Evolutionary conservation across 2,113 vertebrate species (phyloP).

Genomic region (Fregetta grallaria): DNA sequence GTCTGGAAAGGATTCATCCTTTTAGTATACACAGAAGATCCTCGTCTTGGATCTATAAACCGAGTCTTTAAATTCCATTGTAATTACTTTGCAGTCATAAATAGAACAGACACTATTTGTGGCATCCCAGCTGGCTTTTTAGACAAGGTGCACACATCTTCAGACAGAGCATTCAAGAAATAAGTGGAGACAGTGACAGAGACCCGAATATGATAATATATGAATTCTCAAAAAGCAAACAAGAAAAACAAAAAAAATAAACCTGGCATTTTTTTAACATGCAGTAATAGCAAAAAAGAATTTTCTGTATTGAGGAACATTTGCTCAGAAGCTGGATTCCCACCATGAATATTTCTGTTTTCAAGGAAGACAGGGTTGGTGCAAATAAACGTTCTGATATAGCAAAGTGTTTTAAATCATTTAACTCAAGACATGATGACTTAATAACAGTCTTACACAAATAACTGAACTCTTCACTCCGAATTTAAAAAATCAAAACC

Average conservation of each 20-base stretch:
- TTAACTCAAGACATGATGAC: constrained; percentile 15
- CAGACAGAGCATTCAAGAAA: constrained; percentile 43
- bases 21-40: constrained; percentile 80
- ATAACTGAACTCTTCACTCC: constrained; percentile 25
- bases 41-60: constrained; percentile 80
- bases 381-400: neutral
- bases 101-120: constrained; percentile 76
- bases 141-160: constrained; percentile 71
- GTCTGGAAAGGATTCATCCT: constrained; percentile 81
- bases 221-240: neutral
- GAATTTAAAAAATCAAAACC: neutral
- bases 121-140: constrained; percentile 74
- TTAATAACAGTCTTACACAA: constrained; percentile 8
- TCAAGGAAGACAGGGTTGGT: neutral
- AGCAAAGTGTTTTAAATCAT: neutral
- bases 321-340: constrained; percentile 35
- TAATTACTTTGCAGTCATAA: constrained; percentile 80
- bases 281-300: neutral
- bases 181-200: neutral
- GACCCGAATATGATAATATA: neutral
- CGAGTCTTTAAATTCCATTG: constrained; percentile 80
- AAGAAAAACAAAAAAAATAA: neutral
- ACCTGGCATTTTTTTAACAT: neutral
- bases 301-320: neutral
- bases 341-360: constrained; percentile 32